Evolutionary conservation across 2,888 invertebrate genomes (phyloP).

Genomic region (Druceiella hillmani): DNA sequence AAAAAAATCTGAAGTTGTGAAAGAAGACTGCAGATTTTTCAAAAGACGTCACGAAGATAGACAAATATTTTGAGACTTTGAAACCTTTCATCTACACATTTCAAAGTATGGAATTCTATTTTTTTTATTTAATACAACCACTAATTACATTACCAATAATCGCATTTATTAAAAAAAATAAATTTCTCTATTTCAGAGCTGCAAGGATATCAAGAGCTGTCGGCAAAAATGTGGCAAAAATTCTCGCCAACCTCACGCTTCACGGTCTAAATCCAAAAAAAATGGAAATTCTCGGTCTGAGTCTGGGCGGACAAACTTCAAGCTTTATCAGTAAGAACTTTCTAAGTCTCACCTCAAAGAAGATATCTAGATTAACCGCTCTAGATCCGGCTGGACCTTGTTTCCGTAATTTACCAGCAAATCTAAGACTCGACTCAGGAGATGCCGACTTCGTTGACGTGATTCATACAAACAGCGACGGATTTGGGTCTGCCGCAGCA

Average conservation of each 20-base stretch:
- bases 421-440: slow-evolving; percentile 32
- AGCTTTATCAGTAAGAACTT: slow-evolving; percentile 37
- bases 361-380: slow-evolving; percentile 31
- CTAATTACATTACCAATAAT: too few species aligned
- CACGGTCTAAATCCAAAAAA: slow-evolving; percentile 34
- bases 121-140: too few species aligned
- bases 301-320: slow-evolving; percentile 36
- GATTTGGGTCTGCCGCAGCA: neutral
- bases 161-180: neutral
- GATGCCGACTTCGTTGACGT: slow-evolving; percentile 2
- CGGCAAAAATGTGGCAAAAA: slow-evolving; percentile 33
- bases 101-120: too few species aligned
- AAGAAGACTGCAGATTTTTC: too few species aligned
- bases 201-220: slow-evolving; percentile 31
- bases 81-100: too few species aligned
- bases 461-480: neutral
- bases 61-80: too few species aligned
- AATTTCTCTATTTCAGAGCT: slow-evolving; percentile 31
- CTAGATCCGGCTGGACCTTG: slow-evolving; percentile 40
- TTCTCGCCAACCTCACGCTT: slow-evolving; percentile 31
- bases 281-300: slow-evolving; percentile 34
- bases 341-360: slow-evolving; percentile 30
- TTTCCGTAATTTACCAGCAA: slow-evolving; percentile 34
- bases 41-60: too few species aligned
- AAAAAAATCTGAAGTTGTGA: too few species aligned